Percentiles rank a stretch among this genome's conserved stretches.
These are phyloP conservation scores for Cataglyphis albicans DNA, from an alignment of 2,888 invertebrate species.

Conservation along the genomic window DNA sequence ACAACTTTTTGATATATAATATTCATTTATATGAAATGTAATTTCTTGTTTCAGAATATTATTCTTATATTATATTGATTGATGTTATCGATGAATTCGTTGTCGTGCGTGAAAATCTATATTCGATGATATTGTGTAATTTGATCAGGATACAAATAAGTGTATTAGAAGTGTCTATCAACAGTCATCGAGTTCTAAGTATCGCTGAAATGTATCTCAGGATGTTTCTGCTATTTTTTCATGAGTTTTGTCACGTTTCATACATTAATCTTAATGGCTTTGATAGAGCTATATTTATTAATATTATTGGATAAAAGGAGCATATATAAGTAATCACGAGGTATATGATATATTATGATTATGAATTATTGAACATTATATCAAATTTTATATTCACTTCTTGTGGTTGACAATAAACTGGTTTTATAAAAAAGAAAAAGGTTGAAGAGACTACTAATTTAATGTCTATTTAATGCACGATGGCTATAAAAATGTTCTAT, in stretches of 20 bases:
- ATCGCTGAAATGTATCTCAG: slow-evolving; percentile 68
- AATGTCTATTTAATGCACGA: neutral
- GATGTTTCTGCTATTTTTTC: slow-evolving; percentile 69
- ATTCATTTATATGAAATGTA: slow-evolving; percentile 25
- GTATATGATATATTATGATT: slow-evolving; percentile 78
- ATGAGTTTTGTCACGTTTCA: slow-evolving; percentile 65
- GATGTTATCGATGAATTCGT: neutral
- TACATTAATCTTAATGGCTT: slow-evolving; percentile 71
- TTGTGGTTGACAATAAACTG: slow-evolving; percentile 85
- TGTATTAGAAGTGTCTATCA: slow-evolving; percentile 51
- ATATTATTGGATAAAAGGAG: slow-evolving; percentile 72
- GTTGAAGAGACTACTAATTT: slow-evolving; percentile 15
- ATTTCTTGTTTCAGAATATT: slow-evolving; percentile 12
- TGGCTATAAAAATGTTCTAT: neutral
- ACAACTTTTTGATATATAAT: slow-evolving; percentile 32
- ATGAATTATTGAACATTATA: slow-evolving; percentile 84
- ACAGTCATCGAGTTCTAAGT: slow-evolving; percentile 59
- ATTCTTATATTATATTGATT: slow-evolving; percentile 7
- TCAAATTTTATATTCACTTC: slow-evolving; percentile 85
- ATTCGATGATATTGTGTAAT: slow-evolving; percentile 11
- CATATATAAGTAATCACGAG: slow-evolving; percentile 73
- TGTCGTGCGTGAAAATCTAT: neutral
- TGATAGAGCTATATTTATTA: slow-evolving; percentile 73
- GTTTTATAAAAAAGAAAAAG: slow-evolving; percentile 81
- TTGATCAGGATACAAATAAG: slow-evolving; percentile 14